A percentile compares a stretch with the other conserved stretches of the same genome.
phyloP scores from a whole-genome alignment of 2,888 invertebrate genomes.

The Nasonia oneida region DNA sequence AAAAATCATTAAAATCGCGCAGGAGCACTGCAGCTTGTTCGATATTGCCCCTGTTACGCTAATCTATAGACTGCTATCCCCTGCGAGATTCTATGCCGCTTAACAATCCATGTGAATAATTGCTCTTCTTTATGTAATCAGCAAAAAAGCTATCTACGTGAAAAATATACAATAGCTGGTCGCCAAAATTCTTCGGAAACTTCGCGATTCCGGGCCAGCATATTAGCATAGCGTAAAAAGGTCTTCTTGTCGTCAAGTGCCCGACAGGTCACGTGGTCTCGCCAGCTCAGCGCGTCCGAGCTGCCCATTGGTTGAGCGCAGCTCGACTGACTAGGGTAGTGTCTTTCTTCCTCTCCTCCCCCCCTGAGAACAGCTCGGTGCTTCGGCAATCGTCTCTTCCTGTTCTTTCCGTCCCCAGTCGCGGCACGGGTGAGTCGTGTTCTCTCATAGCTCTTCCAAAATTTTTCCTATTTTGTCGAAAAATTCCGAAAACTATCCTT shows the following conservation, averaged over 20 bases:
- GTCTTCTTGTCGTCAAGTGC: conserved; percentile 27
- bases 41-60: neutral
- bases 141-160: neutral
- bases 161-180: neutral
- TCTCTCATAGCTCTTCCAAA: neutral
- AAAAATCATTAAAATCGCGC: conserved; percentile 43
- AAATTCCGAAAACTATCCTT: neutral
- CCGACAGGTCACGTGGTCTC: neutral
- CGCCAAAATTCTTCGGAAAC: neutral
- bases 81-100: neutral
- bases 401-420: conserved; percentile 74
- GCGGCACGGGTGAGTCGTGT: conserved; percentile 73
- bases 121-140: neutral
- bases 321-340: conserved; percentile 11
- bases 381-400: conserved; percentile 59
- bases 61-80: too few species aligned
- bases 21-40: neutral
- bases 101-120: neutral
- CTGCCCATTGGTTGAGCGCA: conserved; percentile 22
- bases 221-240: neutral
- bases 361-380: neutral
- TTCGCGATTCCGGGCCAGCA: neutral
- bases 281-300: neutral
- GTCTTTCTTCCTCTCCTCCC: neutral
- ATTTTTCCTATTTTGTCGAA: neutral